Conservation (phyloP, 2,888 invertebrate species). For the Rotaria socialis region DNA sequence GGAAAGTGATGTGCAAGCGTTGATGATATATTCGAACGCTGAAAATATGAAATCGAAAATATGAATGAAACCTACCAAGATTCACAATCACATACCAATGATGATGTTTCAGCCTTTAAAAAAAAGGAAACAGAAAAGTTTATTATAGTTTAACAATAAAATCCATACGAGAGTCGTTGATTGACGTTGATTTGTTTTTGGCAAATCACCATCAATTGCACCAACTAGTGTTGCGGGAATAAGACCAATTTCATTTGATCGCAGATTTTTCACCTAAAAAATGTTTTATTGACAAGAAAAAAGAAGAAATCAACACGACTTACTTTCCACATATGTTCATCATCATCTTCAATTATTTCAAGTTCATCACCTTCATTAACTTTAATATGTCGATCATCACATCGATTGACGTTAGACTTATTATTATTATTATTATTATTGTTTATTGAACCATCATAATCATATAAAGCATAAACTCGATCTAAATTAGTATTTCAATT, state of each 20-base stretch:
- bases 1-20: neutral
- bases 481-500: neutral
- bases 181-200: neutral
- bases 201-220: neutral
- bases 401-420: neutral
- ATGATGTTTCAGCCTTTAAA: neutral
- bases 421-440: neutral
- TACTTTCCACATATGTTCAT: slow-evolving; percentile 27
- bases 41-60: neutral
- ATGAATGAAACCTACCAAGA: slow-evolving; percentile 15
- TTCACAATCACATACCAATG: slow-evolving; percentile 37
- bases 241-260: slow-evolving; percentile 14
- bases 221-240: neutral
- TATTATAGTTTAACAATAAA: no score
- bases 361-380: slow-evolving; percentile 31
- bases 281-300: neutral
- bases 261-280: slow-evolving; percentile 4
- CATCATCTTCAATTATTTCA: slow-evolving; percentile 30
- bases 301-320: neutral
- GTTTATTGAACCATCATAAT: neutral
- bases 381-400: neutral
- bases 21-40: slow-evolving; percentile 17
- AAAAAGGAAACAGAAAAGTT: neutral
- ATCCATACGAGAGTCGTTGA: neutral
- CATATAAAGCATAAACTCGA: slow-evolving; percentile 20